Evolutionary conservation across 1,140 invertebrate genomes (phyloP).

Genomic region (Phymastichus coffea): DNA sequence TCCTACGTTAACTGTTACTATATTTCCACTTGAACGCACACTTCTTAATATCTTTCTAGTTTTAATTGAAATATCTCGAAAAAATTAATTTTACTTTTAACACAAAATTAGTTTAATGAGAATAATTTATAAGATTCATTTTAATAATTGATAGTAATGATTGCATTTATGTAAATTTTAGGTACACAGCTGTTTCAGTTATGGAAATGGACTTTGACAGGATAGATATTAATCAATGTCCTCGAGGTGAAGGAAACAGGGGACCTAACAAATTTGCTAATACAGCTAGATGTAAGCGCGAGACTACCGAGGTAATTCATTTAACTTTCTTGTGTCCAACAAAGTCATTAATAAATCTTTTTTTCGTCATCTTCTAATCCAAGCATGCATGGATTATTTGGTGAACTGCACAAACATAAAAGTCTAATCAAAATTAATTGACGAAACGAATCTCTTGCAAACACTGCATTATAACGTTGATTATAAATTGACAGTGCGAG

Average conservation of each 20-base stretch:
- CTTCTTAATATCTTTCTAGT: too few species aligned
- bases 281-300: slow-evolving; percentile 88
- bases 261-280: slow-evolving; percentile 86
- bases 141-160: background rate
- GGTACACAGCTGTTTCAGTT: slow-evolving; percentile 89
- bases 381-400: slow-evolving; percentile 10
- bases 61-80: too few species aligned
- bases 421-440: slow-evolving; percentile 11
- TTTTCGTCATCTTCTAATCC: too few species aligned
- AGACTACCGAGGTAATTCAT: slow-evolving; percentile 83
- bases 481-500: slow-evolving; percentile 79
- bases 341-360: slow-evolving; percentile 10
- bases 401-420: slow-evolving; percentile 4
- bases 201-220: slow-evolving; percentile 96
- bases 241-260: slow-evolving; percentile 81
- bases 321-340: too few species aligned
- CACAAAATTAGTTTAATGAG: too few species aligned
- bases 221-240: slow-evolving; percentile 98
- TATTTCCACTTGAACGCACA: too few species aligned
- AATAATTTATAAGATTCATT: too few species aligned
- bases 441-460: too few species aligned
- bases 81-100: too few species aligned
- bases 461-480: too few species aligned
- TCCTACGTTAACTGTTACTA: too few species aligned
- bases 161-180: slow-evolving; percentile 53